Evolutionary conservation across 2,888 invertebrate species (phyloP).

Genomic region (Drosophila formosana): DNA sequence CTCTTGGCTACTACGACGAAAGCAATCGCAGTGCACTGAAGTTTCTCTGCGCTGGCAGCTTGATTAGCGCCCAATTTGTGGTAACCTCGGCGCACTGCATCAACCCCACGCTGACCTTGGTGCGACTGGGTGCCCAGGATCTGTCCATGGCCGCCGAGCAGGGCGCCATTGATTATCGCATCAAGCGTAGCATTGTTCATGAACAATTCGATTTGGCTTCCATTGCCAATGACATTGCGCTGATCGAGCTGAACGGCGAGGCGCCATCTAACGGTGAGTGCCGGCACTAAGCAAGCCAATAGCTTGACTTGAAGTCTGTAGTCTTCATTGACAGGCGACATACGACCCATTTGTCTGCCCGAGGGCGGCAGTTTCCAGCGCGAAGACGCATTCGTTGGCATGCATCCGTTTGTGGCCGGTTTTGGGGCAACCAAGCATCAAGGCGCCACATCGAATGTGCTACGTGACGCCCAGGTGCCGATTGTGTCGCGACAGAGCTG

Average conservation of each 20-base stretch:
- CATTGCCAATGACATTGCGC: slow-evolving; percentile 92
- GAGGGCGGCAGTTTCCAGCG: slow-evolving; percentile 79
- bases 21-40: slow-evolving; percentile 82
- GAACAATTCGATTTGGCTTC: slow-evolving; percentile 88
- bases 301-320: not conserved
- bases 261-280: slow-evolving; percentile 73
- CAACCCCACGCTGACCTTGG: slow-evolving; percentile 85
- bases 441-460: slow-evolving; percentile 80
- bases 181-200: slow-evolving; percentile 88
- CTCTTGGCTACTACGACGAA: slow-evolving; percentile 88
- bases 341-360: slow-evolving; percentile 93
- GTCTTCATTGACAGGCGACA: slow-evolving; percentile 86
- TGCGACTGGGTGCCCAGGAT: slow-evolving; percentile 92
- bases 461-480: slow-evolving; percentile 86
- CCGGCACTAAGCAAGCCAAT: not conserved
- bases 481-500: slow-evolving; percentile 83
- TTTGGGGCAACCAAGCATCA: slow-evolving; percentile 90
- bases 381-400: slow-evolving; percentile 83
- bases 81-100: slow-evolving; percentile 89
- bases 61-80: slow-evolving; percentile 89
- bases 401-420: slow-evolving; percentile 90
- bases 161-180: slow-evolving; percentile 87
- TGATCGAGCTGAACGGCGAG: slow-evolving; percentile 87
- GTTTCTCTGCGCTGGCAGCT: slow-evolving; percentile 91
- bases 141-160: slow-evolving; percentile 86